These are phyloP conservation scores for Tolmerus cingulatus DNA, from an alignment of 2,888 invertebrate genomes.

Conservation along the genomic window DNA sequence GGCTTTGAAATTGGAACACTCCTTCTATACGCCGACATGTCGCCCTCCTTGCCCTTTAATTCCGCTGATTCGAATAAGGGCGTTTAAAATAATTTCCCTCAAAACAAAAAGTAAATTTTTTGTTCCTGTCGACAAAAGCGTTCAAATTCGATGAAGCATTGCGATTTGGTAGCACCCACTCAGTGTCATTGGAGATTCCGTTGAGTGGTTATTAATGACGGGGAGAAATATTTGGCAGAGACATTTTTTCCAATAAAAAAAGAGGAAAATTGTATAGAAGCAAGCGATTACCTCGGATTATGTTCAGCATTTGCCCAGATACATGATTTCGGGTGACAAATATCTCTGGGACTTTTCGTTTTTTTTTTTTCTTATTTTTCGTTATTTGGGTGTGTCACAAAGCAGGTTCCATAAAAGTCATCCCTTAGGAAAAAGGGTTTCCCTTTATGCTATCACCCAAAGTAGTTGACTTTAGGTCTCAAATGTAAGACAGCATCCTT, in stretches of 20 bases:
- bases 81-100: background rate
- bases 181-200: conserved; percentile 28
- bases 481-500: conserved; percentile 23
- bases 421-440: conserved; percentile 26
- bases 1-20: background rate
- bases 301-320: conserved; percentile 34
- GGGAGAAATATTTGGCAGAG: background rate
- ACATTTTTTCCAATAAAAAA: background rate
- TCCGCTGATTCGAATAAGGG: background rate
- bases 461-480: conserved; percentile 29
- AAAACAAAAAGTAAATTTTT: background rate
- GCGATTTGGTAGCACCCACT: background rate
- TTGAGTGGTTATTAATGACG: conserved; percentile 36
- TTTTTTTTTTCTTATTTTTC: background rate
- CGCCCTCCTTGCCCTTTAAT: background rate
- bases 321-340: conserved; percentile 37
- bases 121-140: background rate
- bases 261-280: background rate
- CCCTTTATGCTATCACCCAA: conserved; percentile 22
- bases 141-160: background rate
- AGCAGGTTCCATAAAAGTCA: conserved; percentile 11
- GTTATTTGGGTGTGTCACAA: background rate
- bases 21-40: background rate
- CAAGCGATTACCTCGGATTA: conserved; percentile 39
- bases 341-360: background rate